A percentile compares a stretch with the other conserved stretches of the same genome.
Evolutionary conservation across 2,797 vertebrate species (phyloP).

Genomic region (Morelia viridis): DNA sequence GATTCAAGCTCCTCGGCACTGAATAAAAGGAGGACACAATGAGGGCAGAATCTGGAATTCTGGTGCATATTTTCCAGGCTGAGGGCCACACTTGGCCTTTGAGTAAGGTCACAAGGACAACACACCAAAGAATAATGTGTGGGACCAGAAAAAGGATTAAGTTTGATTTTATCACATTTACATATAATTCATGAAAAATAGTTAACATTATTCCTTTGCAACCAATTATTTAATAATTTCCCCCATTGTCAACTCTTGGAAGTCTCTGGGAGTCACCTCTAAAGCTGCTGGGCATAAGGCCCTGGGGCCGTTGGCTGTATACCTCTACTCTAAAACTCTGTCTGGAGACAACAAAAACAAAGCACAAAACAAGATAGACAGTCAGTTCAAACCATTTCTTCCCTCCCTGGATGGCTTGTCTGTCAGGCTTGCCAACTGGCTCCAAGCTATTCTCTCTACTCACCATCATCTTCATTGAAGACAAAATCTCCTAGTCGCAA

Average conservation of each 20-base stretch:
- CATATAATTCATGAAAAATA: background rate
- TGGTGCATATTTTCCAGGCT: background rate
- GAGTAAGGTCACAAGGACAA: background rate
- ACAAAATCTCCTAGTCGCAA: constrained; percentile 85
- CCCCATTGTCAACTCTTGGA: background rate
- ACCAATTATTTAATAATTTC: background rate
- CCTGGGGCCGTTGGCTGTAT: background rate
- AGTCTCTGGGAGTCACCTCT: background rate
- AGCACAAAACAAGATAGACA: background rate
- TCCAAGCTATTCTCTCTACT: constrained; percentile 44
- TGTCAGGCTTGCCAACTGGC: background rate
- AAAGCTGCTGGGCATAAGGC: background rate
- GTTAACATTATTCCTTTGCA: background rate
- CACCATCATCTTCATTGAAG: constrained; percentile 80
- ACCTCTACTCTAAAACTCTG: background rate
- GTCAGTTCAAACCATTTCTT: background rate
- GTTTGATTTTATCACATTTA: background rate
- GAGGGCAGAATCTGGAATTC: background rate
- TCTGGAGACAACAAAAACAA: background rate
- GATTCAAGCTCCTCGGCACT: background rate
- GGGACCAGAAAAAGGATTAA: background rate
- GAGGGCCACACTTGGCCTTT: background rate
- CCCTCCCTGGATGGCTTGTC: background rate
- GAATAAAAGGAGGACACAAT: background rate
- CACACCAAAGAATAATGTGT: background rate